Conservation (phyloP, 2,113 vertebrate species). For the Chaetodon trifascialis region DNA sequence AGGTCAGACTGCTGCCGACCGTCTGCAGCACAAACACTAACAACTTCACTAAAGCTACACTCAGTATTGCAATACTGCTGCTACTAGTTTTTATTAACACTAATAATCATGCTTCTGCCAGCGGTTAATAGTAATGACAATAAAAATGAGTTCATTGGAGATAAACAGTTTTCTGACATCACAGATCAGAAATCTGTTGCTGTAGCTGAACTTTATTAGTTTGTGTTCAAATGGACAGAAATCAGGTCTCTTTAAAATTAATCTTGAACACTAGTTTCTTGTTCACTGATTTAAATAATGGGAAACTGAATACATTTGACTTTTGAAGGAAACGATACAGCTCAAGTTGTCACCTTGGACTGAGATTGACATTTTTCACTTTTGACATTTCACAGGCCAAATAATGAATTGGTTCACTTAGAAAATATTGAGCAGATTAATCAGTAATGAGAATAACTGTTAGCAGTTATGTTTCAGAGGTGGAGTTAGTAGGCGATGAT, state of each 20-base stretch:
- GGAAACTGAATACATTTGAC: background rate
- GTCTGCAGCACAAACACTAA: slow-evolving; percentile 9
- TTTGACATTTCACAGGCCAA: background rate
- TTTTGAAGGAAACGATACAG: background rate
- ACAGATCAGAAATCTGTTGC: background rate
- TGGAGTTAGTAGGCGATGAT: background rate
- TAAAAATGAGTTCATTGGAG: background rate
- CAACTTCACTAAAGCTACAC: background rate
- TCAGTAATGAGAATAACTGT: background rate
- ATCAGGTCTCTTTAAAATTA: background rate
- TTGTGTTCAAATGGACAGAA: background rate
- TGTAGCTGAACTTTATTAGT: background rate
- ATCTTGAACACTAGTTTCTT: background rate
- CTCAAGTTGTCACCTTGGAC: background rate
- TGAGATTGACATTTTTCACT: background rate
- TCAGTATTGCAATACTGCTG: background rate
- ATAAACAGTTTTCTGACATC: background rate
- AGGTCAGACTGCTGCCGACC: slow-evolving; percentile 10
- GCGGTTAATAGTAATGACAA: background rate
- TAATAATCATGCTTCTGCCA: background rate
- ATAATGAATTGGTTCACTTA: background rate
- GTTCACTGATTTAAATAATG: background rate
- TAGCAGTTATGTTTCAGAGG: background rate
- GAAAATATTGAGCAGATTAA: background rate
- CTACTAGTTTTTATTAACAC: background rate